phyloP scores from a whole-genome alignment of 92 coral and sea anemone species.

The Nematostella vectensis region DNA sequence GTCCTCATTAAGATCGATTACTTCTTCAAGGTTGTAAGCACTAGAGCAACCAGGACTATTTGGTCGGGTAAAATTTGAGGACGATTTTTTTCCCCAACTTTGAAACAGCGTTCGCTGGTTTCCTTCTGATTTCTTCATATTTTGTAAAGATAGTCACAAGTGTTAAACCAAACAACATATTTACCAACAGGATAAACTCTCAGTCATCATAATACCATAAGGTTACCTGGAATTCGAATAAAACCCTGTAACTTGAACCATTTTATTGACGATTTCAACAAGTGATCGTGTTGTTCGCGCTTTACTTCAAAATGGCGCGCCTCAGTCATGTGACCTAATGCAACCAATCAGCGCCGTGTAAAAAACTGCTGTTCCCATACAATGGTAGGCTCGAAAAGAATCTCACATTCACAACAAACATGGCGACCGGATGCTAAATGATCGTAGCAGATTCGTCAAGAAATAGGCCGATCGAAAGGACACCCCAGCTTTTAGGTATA shows the following conservation, averaged over 20 bases:
- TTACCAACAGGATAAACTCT: not conserved
- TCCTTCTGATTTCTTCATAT: slow-evolving; percentile 56
- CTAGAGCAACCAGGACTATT: slow-evolving; percentile 5
- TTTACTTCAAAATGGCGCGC: slow-evolving; percentile 45
- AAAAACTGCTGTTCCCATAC: slow-evolving; percentile 18
- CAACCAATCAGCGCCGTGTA: slow-evolving; percentile 35
- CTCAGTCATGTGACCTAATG: slow-evolving; percentile 24
- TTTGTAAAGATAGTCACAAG: not conserved
- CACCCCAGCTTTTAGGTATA: too few relatives aligned
- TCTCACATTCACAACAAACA: slow-evolving; percentile 48
- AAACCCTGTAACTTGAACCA: too few relatives aligned
- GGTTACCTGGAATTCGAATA: too few relatives aligned
- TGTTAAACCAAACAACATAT: not conserved
- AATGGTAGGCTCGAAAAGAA: slow-evolving; percentile 9
- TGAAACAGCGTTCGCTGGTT: slow-evolving; percentile 76
- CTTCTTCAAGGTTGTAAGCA: slow-evolving; percentile 21
- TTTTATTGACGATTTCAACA: too few relatives aligned
- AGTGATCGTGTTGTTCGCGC: too few relatives aligned
- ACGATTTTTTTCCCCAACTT: slow-evolving; percentile 56
- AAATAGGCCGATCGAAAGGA: too few relatives aligned
- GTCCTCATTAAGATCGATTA: slow-evolving; percentile 72
- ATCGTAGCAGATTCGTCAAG: too few relatives aligned
- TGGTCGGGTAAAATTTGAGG: slow-evolving; percentile 6
- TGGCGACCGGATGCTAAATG: slow-evolving; percentile 36
- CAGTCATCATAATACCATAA: not conserved